These are phyloP conservation scores for Dendrolimus kikuchii DNA, from an alignment of 1,140 invertebrate species.

Conservation along the genomic window DNA sequence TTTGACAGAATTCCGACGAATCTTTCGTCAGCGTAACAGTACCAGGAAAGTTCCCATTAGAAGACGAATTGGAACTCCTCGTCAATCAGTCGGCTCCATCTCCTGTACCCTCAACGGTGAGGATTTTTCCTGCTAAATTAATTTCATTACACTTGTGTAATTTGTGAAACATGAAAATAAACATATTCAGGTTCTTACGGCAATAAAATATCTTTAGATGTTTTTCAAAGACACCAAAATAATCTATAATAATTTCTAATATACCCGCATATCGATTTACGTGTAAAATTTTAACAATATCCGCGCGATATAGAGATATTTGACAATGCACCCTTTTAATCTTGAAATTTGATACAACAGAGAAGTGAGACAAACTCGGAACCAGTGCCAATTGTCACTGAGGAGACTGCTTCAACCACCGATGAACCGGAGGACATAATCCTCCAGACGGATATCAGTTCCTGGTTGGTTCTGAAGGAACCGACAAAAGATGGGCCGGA, in stretches of 20 bases:
- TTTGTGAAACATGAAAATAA: too few species aligned
- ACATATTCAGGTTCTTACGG: too few species aligned
- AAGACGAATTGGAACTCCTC: slow-evolving; percentile 54
- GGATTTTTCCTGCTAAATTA: neutral
- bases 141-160: neutral
- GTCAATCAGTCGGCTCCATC: slow-evolving; percentile 43
- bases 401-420: slow-evolving; percentile 12
- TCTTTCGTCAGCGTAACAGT: slow-evolving; percentile 39
- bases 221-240: too few species aligned
- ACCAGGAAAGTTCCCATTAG: slow-evolving; percentile 66
- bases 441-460: slow-evolving; percentile 83
- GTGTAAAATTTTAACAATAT: too few species aligned
- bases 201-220: too few species aligned
- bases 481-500: slow-evolving; percentile 89
- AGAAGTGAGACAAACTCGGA: slow-evolving; percentile 45
- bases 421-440: slow-evolving; percentile 53
- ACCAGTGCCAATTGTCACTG: slow-evolving; percentile 13
- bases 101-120: slow-evolving; percentile 55
- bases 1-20: slow-evolving; percentile 48
- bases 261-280: too few species aligned
- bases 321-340: too few species aligned
- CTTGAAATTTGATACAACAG: slow-evolving; percentile 15
- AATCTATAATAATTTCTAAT: too few species aligned
- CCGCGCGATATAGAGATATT: too few species aligned
- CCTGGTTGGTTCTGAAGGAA: slow-evolving; percentile 82